These are phyloP conservation scores for Pionites leucogaster DNA, from an alignment of 2,113 vertebrate genomes.

Conservation along the genomic window DNA sequence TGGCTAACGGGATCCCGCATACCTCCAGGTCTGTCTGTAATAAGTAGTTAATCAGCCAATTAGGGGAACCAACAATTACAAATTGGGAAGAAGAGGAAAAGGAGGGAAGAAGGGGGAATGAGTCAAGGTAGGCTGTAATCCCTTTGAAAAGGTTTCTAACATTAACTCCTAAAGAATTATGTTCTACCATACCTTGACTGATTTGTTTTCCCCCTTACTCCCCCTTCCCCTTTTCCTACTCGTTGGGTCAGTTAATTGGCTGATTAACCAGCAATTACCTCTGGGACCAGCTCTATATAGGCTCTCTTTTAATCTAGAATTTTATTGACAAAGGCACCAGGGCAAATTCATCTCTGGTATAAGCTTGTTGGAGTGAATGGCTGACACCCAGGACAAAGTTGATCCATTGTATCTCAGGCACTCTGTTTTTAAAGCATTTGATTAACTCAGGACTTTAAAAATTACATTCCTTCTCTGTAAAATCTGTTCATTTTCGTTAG, in stretches of 20 bases:
- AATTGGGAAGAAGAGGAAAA: conserved; percentile 59
- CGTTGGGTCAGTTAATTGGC: conserved; percentile 76
- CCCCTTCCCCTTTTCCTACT: conserved; percentile 58
- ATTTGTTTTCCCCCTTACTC: conserved; percentile 55
- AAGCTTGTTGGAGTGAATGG: neutral
- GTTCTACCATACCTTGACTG: conserved; percentile 68
- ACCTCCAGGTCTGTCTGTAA: conserved; percentile 37
- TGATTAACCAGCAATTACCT: conserved; percentile 78
- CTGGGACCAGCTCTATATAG: conserved; percentile 43
- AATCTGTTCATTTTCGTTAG: neutral
- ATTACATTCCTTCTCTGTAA: conserved; percentile 14
- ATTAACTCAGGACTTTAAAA: neutral
- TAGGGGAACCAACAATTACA: conserved; percentile 73
- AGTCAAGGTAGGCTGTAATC: conserved; percentile 73
- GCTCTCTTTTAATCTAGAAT: conserved; percentile 59
- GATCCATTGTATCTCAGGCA: neutral
- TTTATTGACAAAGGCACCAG: conserved; percentile 67
- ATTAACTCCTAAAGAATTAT: conserved; percentile 62
- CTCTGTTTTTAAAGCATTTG: conserved; percentile 28
- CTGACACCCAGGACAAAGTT: conserved; percentile 18
- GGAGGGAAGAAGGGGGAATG: conserved; percentile 49
- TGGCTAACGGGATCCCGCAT: conserved; percentile 1
- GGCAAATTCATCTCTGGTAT: conserved; percentile 44
- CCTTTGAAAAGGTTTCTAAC: conserved; percentile 68
- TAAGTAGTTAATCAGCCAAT: conserved; percentile 76